Evolutionary conservation across 2,113 vertebrate species (phyloP).

Genomic region (Nothobranchius furzeri): DNA sequence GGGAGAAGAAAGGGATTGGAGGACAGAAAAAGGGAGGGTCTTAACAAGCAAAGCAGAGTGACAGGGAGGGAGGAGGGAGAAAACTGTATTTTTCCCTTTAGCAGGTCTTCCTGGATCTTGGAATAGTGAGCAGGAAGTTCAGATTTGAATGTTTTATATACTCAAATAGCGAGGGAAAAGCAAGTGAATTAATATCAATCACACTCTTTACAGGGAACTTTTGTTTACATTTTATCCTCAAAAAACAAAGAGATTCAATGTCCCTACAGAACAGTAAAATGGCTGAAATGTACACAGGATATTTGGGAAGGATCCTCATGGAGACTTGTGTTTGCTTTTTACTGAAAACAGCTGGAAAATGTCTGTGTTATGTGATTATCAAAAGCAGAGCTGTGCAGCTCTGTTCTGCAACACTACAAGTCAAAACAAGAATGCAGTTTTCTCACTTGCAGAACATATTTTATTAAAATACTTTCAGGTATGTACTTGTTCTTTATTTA

Average conservation of each 20-base stretch:
- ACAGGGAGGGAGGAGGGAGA: constrained; percentile 8
- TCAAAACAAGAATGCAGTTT: not conserved
- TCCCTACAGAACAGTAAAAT: not conserved
- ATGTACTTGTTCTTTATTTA: not conserved
- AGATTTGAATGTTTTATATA: not conserved
- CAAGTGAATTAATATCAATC: no score
- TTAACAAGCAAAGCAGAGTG: not conserved
- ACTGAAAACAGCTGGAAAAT: not conserved
- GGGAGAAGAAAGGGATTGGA: not conserved
- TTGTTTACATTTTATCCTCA: not conserved
- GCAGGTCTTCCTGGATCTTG: constrained; percentile 6
- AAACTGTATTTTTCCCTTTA: not conserved
- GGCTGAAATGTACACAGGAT: constrained; percentile 20
- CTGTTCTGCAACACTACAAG: not conserved
- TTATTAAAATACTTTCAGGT: not conserved
- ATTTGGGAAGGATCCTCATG: not conserved
- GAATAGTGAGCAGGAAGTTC: not conserved
- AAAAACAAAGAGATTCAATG: not conserved
- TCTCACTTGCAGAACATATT: not conserved
- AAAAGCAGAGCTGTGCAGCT: not conserved
- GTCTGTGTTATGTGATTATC: not conserved
- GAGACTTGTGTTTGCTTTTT: not conserved
- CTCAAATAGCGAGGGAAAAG: not conserved
- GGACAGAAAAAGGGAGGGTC: constrained; percentile 48
- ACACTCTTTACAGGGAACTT: not conserved